Base-by-base conservation (phyloP, 2,888 invertebrate genomes). In the Dasypogon diadema region DNA sequence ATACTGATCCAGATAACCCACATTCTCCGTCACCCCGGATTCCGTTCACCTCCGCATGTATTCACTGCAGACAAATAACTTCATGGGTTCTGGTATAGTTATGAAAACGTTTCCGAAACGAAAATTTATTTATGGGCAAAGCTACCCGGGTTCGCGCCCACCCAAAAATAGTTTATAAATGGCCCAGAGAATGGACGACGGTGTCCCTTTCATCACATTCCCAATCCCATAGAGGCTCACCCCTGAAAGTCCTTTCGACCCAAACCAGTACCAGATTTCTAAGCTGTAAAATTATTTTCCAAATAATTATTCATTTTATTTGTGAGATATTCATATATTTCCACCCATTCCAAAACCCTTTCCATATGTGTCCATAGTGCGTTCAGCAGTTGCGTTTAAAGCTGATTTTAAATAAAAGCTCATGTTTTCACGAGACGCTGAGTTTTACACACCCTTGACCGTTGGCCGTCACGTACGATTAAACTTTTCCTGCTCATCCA, bases 401-500 rank as follows among this genome's bases (percentile, higher is more conserved):
- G 10, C 10, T 18, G 70, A 54, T 26, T 48, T 55, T 55, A 10
- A 55, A 22, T 55, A 22, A 22, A 6, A 12, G 22, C 5, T 51
- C 70, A 70, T 54, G 30, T 54, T 54, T 70, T 21, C 60, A 21
- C 16, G 34, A 34, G 34, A 70, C 21, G 54, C 4, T 54, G 54
- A 54, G 30, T 70, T 12, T 48, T 48, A 48, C 14, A 24, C 24
- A 68, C 14, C 30, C 46, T 46, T 30, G 54, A 26, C 10, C 51
- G 18, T n/a, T 54, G 34, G 54, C 30, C 46, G 70, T 70, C 70
- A 70, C 70, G 70, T 70, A 26, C 70, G 70, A 70, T 70, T 70
- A 70, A 70, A 70, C 70, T 70, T 70, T 70, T 70, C 70, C 51
- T 54, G 54, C 30, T 70, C 48, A 70, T 70, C 70, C 48, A 48